Conservation (phyloP, 2,888 invertebrate species). For the Nasonovia ribisnigri region DNA sequence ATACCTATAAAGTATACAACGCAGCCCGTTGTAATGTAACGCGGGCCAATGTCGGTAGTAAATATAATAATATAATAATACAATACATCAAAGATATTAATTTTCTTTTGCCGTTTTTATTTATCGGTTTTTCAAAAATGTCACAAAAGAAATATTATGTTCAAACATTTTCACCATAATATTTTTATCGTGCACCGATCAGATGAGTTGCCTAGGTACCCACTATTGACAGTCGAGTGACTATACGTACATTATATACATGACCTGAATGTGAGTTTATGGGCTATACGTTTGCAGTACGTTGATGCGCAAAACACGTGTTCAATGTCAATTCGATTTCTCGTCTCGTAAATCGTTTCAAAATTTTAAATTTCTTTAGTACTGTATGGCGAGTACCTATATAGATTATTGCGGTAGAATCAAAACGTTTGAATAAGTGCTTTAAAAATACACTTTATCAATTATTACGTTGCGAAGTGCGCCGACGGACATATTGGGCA, state of each 20-base stretch:
- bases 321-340: background rate
- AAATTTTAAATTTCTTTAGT: background rate
- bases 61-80: background rate
- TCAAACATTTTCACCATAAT: background rate
- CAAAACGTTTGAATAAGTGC: background rate
- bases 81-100: background rate
- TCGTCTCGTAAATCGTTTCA: background rate
- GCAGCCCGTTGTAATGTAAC: background rate
- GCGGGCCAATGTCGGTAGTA: background rate
- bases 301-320: background rate
- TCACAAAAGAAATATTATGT: background rate
- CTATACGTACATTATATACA: background rate
- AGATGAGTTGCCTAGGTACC: background rate
- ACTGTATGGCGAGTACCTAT: background rate
- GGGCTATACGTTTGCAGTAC: background rate
- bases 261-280: background rate
- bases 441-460: background rate
- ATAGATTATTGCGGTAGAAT: background rate
- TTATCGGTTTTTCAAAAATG: background rate
- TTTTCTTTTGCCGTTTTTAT: background rate
- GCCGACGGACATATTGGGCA: background rate
- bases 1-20: background rate
- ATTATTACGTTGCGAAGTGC: background rate
- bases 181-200: background rate
- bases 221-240: background rate